Base-by-base conservation (phyloP, 1,140 invertebrate species). In the Brachionus sp. region DNA sequence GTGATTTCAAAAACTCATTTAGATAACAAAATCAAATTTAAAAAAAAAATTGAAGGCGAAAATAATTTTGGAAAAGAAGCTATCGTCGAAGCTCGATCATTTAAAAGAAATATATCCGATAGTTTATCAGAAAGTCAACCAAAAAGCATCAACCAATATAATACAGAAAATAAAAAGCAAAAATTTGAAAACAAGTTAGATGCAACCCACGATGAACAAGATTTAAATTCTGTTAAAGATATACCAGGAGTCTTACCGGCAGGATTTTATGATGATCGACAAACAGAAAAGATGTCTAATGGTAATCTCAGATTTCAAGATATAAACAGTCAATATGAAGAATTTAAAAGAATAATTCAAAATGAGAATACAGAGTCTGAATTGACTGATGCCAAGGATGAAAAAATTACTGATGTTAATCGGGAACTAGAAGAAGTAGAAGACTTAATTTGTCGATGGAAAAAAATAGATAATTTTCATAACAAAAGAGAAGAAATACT, bases 391-490 rank as follows among this genome's bases (percentile, higher is more conserved):
- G 16, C 12, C 4, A 57, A 66, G 9, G 77, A 80, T 16, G 62
- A 66, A 39, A 25, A 62, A 66, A 57, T 80, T 13, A 62, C 50
- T 25, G 77, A 66, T 62, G 46, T 80, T 37, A 37, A 33, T 23
- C n/a, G 77, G 62, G 77, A 80, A 19, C 16, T 80, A 39, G 50
- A 80, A 57, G 77, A 80, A 62, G 77, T 80, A 37, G 77, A 80
- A 12, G 77, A 62, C 42, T 19, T 80, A 5, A 80, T 80, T 62
- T 37, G 7, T 39, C 46, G 77, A 12, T 80, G 77, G 77, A 23
- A 57, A 62, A 57, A 80, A 19, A 80, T 80, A 16, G 77, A 80
- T 37, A 80, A 37, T 66, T 62, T 80, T 1, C 77, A 80, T 44
- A 19, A 33, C 25, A 57, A 62, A 42, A 16, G 77, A 39, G 77